phyloP scores from a whole-genome alignment of 2,888 invertebrate species.

The Formica aserva region DNA sequence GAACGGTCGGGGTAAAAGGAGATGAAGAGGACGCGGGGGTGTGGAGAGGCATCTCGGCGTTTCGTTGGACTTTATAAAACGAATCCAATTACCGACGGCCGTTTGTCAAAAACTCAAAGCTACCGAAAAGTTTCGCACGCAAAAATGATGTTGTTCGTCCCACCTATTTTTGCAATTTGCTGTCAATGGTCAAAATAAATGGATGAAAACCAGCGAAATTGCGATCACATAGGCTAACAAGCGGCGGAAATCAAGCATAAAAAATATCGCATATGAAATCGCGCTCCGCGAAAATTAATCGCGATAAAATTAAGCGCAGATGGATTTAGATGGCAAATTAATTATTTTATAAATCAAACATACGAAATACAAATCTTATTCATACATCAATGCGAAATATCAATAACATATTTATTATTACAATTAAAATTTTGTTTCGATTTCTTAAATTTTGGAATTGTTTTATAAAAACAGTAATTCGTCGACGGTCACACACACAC shows the following conservation, averaged over 20 bases:
- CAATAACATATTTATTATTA: background rate
- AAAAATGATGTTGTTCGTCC: slow-evolving; percentile 64
- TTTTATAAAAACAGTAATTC: background rate
- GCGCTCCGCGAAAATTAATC: background rate
- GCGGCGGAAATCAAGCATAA: background rate
- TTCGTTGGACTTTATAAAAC: slow-evolving; percentile 79
- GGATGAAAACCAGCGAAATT: background rate
- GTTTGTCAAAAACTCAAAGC: slow-evolving; percentile 78
- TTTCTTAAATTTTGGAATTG: background rate
- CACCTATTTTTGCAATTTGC: slow-evolving; percentile 60
- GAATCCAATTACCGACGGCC: slow-evolving; percentile 78
- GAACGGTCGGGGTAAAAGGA: background rate
- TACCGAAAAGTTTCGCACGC: slow-evolving; percentile 67
- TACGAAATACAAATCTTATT: background rate
- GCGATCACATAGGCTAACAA: background rate
- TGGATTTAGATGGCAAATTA: background rate
- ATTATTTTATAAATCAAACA: background rate
- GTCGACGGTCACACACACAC: too few species aligned
- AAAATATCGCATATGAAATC: background rate
- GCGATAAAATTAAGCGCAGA: background rate
- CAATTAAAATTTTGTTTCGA: background rate
- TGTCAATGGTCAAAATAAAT: slow-evolving; percentile 63
- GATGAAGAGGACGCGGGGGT: slow-evolving; percentile 4
- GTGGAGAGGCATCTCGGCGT: slow-evolving; percentile 70
- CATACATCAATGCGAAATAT: background rate